Evolutionary conservation across 2,888 invertebrate species (phyloP).

Genomic region (Meandrusa payeni): DNA sequence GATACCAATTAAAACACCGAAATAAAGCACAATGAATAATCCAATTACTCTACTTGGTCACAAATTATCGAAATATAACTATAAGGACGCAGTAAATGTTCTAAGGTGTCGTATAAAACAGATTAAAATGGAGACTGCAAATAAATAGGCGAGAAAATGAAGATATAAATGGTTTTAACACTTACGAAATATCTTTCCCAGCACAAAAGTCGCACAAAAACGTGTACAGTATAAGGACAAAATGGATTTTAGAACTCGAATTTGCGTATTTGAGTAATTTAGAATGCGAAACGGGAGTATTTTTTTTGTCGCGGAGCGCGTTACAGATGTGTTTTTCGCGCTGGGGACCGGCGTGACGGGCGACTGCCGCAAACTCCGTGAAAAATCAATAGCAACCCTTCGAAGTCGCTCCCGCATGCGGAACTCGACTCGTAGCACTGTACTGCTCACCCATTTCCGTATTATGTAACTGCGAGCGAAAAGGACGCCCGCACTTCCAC

Average conservation of each 20-base stretch:
- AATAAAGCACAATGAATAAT: slow-evolving; percentile 4
- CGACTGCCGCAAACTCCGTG: slow-evolving; percentile 75
- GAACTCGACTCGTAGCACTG: slow-evolving; percentile 60
- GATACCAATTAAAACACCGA: slow-evolving; percentile 39
- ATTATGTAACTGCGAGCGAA: slow-evolving; percentile 66
- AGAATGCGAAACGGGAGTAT: slow-evolving; percentile 45
- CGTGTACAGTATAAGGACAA: slow-evolving; percentile 32
- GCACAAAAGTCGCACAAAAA: slow-evolving; percentile 56
- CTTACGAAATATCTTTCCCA: slow-evolving; percentile 67
- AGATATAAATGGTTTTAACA: slow-evolving; percentile 39
- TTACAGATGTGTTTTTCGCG: slow-evolving; percentile 68
- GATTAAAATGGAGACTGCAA: slow-evolving; percentile 51
- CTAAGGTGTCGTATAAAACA: slow-evolving; percentile 43
- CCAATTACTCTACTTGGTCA: slow-evolving; percentile 22
- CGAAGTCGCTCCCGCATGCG: slow-evolving; percentile 67
- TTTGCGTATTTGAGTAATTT: slow-evolving; percentile 40
- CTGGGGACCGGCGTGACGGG: slow-evolving; percentile 69
- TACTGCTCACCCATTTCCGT: slow-evolving; percentile 75
- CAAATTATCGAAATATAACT: slow-evolving; percentile 27
- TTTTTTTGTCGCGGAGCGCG: slow-evolving; percentile 66
- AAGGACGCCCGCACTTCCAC: slow-evolving; percentile 50
- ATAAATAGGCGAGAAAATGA: slow-evolving; percentile 38
- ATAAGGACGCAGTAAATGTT: slow-evolving; percentile 34
- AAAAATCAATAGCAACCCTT: slow-evolving; percentile 76
- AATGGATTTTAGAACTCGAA: slow-evolving; percentile 32